Conservation (phyloP, 2,113 vertebrate genomes). For the Pleuronectes platessa region DNA sequence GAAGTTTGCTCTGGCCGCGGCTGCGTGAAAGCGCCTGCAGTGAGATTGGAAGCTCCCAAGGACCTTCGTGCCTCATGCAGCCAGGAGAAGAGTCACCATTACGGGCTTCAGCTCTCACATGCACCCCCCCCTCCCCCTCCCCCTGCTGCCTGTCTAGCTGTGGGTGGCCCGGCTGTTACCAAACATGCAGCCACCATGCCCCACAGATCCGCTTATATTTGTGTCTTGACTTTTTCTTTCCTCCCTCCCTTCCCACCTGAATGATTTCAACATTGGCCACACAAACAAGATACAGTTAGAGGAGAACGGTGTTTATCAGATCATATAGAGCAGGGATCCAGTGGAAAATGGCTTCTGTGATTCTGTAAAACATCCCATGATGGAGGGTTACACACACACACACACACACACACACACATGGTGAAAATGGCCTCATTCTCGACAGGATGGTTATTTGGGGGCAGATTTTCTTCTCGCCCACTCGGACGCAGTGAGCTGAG, state of each 20-base stretch:
- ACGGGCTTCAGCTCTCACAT: constrained; percentile 8
- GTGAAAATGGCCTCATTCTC: constrained; percentile 40
- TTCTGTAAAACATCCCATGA: constrained; percentile 34
- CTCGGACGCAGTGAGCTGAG: constrained; percentile 1
- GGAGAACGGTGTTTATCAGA: constrained; percentile 18
- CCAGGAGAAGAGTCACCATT: constrained; percentile 23
- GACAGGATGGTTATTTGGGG: constrained; percentile 28
- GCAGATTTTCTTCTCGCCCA: not conserved
- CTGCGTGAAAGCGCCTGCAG: constrained; percentile 11
- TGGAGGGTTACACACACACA: constrained; percentile 27
- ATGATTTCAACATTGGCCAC: constrained; percentile 9
- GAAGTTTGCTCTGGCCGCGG: constrained; percentile 66
- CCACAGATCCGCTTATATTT: constrained; percentile 25
- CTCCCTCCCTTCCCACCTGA: not conserved
- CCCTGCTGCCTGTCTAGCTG: not conserved
- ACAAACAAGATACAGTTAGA: constrained; percentile 11
- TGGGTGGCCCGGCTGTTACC: constrained; percentile 58
- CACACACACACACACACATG: not conserved
- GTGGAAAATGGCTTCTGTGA: constrained; percentile 20
- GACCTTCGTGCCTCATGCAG: constrained; percentile 2
- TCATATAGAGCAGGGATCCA: constrained; percentile 14
- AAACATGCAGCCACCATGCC: constrained; percentile 14
- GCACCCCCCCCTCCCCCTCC: not conserved
- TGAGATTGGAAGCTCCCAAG: constrained; percentile 44
- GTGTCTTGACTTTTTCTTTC: constrained; percentile 7